Evolutionary conservation across 2,888 invertebrate species (phyloP).

Genomic region (Drosophila anceps): DNA sequence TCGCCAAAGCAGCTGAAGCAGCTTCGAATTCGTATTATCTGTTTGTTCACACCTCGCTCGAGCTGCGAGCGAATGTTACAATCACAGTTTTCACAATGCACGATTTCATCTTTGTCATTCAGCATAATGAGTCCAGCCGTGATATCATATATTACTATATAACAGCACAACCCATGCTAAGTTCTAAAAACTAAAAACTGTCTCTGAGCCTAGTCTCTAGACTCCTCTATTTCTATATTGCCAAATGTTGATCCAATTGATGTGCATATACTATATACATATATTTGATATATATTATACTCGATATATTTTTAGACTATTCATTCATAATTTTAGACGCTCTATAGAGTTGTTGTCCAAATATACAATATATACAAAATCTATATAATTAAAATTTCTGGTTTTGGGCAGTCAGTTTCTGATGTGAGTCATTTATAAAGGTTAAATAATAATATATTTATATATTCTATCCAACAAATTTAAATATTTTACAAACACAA

Average conservation of each 20-base stretch:
- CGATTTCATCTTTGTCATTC: constrained; percentile 9
- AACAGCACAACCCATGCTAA: neutral
- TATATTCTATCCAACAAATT: neutral
- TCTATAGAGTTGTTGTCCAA: no score
- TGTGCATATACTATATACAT: neutral
- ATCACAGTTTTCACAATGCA: constrained; percentile 9
- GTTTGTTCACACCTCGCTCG: constrained; percentile 4
- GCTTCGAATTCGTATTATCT: constrained; percentile 13
- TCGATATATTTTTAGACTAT: neutral
- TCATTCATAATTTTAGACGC: neutral
- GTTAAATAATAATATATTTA: neutral
- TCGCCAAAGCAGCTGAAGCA: constrained; percentile 1
- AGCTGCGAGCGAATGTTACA: constrained; percentile 1
- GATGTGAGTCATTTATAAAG: neutral
- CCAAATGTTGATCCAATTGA: neutral
- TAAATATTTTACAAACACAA: neutral
- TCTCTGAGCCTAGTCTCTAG: neutral
- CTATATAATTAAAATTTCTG: no score
- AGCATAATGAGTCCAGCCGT: neutral
- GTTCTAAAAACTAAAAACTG: neutral
- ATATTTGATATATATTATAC: neutral
- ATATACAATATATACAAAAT: no score
- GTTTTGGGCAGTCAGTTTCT: neutral
- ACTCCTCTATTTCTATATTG: neutral
- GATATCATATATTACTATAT: neutral